Evolutionary conservation across 1,140 invertebrate genomes (phyloP).

Genomic region (Trichomalopsis sarcophagae): DNA sequence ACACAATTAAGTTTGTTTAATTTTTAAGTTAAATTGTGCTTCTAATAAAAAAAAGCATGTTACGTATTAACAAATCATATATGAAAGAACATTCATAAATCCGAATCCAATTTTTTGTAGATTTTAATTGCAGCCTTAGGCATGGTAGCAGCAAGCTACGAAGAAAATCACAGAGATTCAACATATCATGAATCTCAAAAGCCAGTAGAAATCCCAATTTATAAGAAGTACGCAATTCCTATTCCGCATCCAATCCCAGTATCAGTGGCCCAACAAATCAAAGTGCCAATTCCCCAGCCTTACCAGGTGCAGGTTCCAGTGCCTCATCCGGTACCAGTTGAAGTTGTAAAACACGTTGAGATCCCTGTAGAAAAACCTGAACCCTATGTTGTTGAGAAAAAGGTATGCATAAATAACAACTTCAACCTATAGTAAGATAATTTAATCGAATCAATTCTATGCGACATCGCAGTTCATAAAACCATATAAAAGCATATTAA

Average conservation of each 20-base stretch:
- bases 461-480: no score
- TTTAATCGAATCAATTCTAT: no score
- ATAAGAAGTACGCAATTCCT: constrained; percentile 85
- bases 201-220: constrained; percentile 82
- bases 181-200: constrained; percentile 75
- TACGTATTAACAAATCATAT: not conserved
- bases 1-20: no score
- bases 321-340: constrained; percentile 83
- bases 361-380: constrained; percentile 82
- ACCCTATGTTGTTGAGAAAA: constrained; percentile 84
- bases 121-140: constrained; percentile 62
- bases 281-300: constrained; percentile 84
- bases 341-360: constrained; percentile 82
- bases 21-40: no score
- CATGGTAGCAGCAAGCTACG: constrained; percentile 60
- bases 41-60: no score
- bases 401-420: constrained; percentile 59
- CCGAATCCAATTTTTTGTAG: constrained; percentile 45
- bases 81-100: not conserved
- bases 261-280: constrained; percentile 83
- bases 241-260: constrained; percentile 85
- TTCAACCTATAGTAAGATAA: no score
- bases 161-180: constrained; percentile 61
- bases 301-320: constrained; percentile 83
- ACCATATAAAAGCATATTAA: not conserved